phyloP scores from a whole-genome alignment of 2,797 vertebrate species.

The Enteromius viviparus region DNA sequence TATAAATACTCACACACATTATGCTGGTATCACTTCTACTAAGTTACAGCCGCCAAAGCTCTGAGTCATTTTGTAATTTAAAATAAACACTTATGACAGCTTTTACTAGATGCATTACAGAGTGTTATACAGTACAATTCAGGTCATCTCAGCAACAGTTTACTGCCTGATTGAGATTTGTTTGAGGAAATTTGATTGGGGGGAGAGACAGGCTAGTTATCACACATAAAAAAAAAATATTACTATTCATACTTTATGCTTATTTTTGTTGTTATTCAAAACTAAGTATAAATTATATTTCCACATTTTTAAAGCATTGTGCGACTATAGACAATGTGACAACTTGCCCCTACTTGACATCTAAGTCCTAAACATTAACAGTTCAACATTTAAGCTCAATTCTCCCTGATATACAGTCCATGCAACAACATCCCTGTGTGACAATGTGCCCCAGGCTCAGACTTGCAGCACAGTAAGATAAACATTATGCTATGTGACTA shows the following conservation, averaged over 20 bases:
- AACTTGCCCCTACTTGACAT: neutral
- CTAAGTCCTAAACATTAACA: neutral
- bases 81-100: constrained; percentile 56
- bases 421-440: neutral
- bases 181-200: neutral
- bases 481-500: no score
- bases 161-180: neutral
- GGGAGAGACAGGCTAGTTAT: no score
- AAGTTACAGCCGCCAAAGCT: constrained; percentile 50
- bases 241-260: no score
- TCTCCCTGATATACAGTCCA: neutral
- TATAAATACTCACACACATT: constrained; percentile 58
- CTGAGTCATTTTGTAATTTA: constrained; percentile 56
- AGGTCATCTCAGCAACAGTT: neutral
- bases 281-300: no score
- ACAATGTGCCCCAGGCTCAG: neutral
- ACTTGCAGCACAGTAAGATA: neutral
- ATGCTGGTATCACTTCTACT: constrained; percentile 48
- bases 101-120: constrained; percentile 48
- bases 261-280: no score
- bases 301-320: neutral
- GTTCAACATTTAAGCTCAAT: neutral
- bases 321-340: neutral
- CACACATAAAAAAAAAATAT: no score
- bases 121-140: neutral